Conservation (phyloP, 1,140 invertebrate species). For the Caenorhabditis brenneri region DNA sequence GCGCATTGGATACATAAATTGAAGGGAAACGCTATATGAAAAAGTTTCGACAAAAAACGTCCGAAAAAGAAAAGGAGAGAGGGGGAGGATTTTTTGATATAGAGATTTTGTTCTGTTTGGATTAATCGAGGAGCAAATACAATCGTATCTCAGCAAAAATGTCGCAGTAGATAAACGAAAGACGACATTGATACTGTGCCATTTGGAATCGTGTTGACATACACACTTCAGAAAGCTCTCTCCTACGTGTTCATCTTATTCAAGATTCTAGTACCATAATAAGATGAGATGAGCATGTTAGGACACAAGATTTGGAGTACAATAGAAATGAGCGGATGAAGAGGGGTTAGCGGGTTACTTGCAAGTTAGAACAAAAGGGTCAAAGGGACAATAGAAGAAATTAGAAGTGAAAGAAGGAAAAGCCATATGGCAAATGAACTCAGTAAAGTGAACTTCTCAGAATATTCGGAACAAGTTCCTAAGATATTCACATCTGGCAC, state of each 20-base stretch:
- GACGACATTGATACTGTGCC: conserved; percentile 37
- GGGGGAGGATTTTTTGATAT: conserved; percentile 22
- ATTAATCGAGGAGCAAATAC: conserved; percentile 41
- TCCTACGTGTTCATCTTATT: conserved; percentile 17
- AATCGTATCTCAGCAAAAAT: conserved; percentile 26
- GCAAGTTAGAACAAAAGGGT: conserved; percentile 2
- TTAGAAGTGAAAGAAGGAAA: not conserved
- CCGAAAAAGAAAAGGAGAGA: not conserved
- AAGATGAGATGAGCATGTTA: conserved; percentile 21
- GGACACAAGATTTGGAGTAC: not conserved
- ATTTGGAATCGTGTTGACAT: conserved; percentile 37
- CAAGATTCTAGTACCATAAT: not conserved
- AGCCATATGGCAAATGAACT: not conserved
- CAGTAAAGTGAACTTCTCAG: not conserved
- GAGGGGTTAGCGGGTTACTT: conserved; percentile 12
- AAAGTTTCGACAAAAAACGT: not conserved
- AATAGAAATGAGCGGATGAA: not conserved
- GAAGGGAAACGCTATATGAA: not conserved
- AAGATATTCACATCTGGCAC: too few species aligned
- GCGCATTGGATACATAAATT: not conserved
- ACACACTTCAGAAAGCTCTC: conserved; percentile 2
- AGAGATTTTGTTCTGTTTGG: conserved; percentile 23
- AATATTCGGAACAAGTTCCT: too few species aligned
- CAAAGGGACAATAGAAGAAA: not conserved
- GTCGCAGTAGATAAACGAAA: conserved; percentile 35